Conservation (phyloP, 2,797 vertebrate genomes). For the Gymnothorax reevesii region DNA sequence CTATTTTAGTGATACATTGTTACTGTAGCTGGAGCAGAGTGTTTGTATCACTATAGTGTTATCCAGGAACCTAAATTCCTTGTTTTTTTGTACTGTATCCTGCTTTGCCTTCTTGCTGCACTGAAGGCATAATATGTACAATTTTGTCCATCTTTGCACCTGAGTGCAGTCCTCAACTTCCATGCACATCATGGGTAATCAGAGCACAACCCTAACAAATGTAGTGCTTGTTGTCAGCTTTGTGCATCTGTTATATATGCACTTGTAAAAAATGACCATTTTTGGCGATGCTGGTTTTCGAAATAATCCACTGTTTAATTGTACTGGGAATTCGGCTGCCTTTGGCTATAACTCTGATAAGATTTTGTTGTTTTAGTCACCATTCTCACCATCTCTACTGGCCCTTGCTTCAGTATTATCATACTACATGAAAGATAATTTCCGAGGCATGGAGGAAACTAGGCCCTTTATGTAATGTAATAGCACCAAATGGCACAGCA, state of each 20-base stretch:
- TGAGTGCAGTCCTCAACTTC: too few relatives aligned
- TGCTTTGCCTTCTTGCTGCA: too few relatives aligned
- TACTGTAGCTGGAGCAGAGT: too few relatives aligned
- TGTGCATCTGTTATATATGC: not conserved
- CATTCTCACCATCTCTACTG: constrained; percentile 32
- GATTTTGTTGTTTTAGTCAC: constrained; percentile 6
- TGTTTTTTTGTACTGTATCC: too few relatives aligned
- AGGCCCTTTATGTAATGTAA: constrained; percentile 50
- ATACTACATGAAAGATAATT: constrained; percentile 48
- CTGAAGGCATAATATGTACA: too few relatives aligned
- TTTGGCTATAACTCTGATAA: constrained; percentile 1
- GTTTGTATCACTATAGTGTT: too few relatives aligned
- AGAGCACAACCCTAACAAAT: too few relatives aligned
- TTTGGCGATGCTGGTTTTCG: not conserved
- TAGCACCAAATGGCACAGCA: constrained; percentile 49
- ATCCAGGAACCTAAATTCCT: too few relatives aligned
- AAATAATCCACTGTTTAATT: not conserved
- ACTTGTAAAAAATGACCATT: not conserved
- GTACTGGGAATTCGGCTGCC: not conserved
- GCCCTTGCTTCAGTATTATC: constrained; percentile 39
- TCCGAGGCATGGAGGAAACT: constrained; percentile 41
- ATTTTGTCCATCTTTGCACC: too few relatives aligned
- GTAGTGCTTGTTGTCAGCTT: not conserved
- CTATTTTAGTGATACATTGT: too few relatives aligned
- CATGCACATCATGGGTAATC: too few relatives aligned